Evolutionary conservation across 2,113 vertebrate genomes (phyloP).

Genomic region (Typhlomys cinereus): DNA sequence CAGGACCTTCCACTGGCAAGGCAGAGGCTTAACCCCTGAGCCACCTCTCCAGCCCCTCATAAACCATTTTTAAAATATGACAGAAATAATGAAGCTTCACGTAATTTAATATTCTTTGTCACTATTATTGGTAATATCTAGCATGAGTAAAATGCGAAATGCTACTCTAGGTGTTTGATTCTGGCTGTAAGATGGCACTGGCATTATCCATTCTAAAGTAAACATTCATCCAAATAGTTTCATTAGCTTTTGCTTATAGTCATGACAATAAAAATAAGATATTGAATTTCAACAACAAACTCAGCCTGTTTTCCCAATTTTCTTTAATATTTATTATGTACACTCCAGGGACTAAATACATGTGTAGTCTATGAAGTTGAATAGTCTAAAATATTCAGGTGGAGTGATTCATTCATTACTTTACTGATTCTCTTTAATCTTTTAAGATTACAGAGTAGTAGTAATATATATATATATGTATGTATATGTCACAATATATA

Average conservation of each 20-base stretch:
- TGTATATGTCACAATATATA: background rate
- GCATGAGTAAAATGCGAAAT: conserved; percentile 28
- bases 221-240: background rate
- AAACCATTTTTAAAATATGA: background rate
- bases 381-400: background rate
- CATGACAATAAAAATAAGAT: background rate
- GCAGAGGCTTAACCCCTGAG: too few species aligned
- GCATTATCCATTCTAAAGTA: background rate
- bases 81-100: background rate
- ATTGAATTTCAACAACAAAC: background rate
- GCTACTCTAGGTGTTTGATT: background rate
- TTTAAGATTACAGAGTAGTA: background rate
- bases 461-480: too few species aligned
- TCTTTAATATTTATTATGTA: background rate
- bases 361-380: background rate
- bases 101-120: background rate
- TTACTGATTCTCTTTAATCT: background rate
- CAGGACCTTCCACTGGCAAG: too few species aligned
- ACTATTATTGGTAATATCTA: background rate
- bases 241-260: background rate
- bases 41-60: too few species aligned
- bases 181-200: background rate
- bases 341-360: background rate
- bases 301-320: too few species aligned
- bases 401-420: background rate